Evolutionary conservation across 2,113 vertebrate genomes (phyloP).

Genomic region (Hyla sarda): DNA sequence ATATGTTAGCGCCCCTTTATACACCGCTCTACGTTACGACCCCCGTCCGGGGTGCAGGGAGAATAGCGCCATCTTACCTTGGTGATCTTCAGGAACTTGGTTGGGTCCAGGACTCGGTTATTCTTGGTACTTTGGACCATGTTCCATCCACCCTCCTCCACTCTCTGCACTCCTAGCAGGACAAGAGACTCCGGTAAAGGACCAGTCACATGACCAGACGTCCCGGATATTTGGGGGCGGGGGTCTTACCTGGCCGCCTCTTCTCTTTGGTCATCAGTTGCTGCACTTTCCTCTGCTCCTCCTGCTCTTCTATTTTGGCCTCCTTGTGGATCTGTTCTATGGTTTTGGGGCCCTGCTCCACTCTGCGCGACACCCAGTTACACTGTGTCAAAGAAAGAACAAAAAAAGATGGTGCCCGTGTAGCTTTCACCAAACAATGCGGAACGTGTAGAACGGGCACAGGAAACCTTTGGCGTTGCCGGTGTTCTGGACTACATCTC

Average conservation of each 20-base stretch:
- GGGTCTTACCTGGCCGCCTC: slow-evolving; percentile 85
- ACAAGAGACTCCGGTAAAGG: not conserved
- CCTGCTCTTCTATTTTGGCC: slow-evolving; percentile 96
- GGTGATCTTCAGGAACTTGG: slow-evolving; percentile 98
- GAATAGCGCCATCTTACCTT: slow-evolving; percentile 78
- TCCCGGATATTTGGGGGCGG: not conserved
- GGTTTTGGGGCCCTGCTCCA: slow-evolving; percentile 95
- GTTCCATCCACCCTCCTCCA: slow-evolving; percentile 92
- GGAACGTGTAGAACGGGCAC: not conserved
- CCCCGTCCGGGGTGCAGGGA: not conserved
- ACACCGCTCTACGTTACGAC: not conserved
- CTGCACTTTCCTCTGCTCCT: slow-evolving; percentile 95
- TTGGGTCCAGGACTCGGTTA: slow-evolving; percentile 94
- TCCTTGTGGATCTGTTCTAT: slow-evolving; percentile 99
- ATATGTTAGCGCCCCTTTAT: no score
- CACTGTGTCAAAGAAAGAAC: slow-evolving; percentile 71
- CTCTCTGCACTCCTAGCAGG: slow-evolving; percentile 78
- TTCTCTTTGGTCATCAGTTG: slow-evolving; percentile 97
- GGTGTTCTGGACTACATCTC: no score
- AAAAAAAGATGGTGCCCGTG: not conserved
- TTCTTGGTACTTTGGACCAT: slow-evolving; percentile 96
- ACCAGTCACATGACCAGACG: not conserved
- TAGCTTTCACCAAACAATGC: not conserved
- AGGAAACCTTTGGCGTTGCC: no score
- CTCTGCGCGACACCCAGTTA: slow-evolving; percentile 94